These are phyloP conservation scores for Notarius lentiginosus DNA, from an alignment of 2,113 vertebrate species.

Conservation along the genomic window DNA sequence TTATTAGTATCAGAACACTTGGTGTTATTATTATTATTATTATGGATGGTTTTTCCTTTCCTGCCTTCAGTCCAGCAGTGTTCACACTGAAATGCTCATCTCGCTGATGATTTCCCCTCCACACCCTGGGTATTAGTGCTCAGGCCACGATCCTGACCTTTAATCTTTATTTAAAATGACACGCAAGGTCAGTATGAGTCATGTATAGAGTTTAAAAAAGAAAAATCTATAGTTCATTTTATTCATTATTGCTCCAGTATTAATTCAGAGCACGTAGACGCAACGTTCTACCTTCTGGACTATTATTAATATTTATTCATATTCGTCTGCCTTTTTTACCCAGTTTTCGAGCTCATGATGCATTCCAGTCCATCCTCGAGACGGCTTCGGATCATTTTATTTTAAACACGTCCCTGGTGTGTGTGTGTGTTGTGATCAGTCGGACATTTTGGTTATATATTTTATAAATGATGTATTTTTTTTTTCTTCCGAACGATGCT, in stretches of 20 bases:
- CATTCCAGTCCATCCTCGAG: too few relatives aligned
- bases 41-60: background rate
- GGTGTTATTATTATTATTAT: background rate
- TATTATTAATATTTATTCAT: background rate
- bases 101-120: background rate
- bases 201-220: too few relatives aligned
- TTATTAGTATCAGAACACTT: background rate
- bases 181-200: background rate
- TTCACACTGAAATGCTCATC: background rate
- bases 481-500: background rate
- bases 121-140: background rate
- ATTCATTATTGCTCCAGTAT: background rate
- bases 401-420: background rate
- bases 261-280: background rate
- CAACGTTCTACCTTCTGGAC: background rate
- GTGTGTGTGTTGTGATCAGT: background rate
- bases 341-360: background rate
- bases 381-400: background rate
- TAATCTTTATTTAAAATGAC: background rate
- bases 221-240: too few relatives aligned
- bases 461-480: background rate
- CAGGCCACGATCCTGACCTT: background rate
- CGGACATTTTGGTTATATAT: background rate
- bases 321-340: background rate
- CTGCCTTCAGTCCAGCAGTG: background rate